These are phyloP conservation scores for Drosophila rhopaloa DNA, from an alignment of 1,140 invertebrate species.

Conservation along the genomic window DNA sequence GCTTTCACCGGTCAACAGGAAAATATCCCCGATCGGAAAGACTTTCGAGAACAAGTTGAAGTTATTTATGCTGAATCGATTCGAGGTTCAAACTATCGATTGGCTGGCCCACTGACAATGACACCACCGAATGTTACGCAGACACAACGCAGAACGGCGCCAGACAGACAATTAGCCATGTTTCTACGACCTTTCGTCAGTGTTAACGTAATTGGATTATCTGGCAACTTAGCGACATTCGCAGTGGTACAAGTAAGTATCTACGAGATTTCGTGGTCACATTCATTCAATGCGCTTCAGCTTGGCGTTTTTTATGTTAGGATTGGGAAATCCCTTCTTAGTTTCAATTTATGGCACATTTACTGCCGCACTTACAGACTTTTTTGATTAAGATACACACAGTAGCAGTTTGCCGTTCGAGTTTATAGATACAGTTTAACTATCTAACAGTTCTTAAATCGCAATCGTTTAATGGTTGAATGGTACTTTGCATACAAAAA, in stretches of 20 bases:
- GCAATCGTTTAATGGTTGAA: conserved; percentile 71
- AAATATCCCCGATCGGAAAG: conserved; percentile 24
- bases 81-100: conserved; percentile 52
- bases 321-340: conserved; percentile 37
- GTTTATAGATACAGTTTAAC: conserved; percentile 48
- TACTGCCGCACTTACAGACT: conserved; percentile 65
- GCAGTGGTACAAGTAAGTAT: conserved; percentile 12
- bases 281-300: conserved; percentile 65
- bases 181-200: conserved; percentile 66
- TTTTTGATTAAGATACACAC: conserved; percentile 84
- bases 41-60: conserved; percentile 11
- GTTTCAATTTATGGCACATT: conserved; percentile 57
- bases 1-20: conserved; percentile 25
- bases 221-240: conserved; percentile 27
- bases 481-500: conserved; percentile 83
- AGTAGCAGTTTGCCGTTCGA: conserved; percentile 55
- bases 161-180: conserved; percentile 43
- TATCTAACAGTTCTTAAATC: conserved; percentile 60
- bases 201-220: conserved; percentile 73
- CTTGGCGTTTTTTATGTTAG: conserved; percentile 29
- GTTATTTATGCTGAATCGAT: conserved; percentile 24
- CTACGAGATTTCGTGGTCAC: conserved; percentile 46
- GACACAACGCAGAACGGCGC: conserved; percentile 48
- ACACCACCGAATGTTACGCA: conserved; percentile 66
- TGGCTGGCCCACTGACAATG: conserved; percentile 64